Evolutionary conservation across 2,888 invertebrate genomes (phyloP).

Genomic region (Empis stercorea): DNA sequence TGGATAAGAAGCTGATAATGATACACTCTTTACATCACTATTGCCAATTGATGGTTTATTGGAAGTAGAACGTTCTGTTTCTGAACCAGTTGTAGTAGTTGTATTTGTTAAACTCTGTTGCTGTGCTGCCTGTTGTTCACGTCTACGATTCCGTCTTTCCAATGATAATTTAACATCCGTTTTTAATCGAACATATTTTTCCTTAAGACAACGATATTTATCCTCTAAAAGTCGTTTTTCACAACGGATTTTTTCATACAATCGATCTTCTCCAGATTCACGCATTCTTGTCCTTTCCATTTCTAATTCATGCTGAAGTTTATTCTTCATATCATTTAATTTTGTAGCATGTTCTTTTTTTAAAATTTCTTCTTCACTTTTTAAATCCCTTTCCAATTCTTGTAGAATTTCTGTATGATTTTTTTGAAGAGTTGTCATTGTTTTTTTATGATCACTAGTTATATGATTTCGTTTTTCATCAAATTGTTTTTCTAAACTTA

Average conservation of each 20-base stretch:
- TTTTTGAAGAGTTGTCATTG: conserved; percentile 30
- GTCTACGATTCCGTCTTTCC: conserved; percentile 56
- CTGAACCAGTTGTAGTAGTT: conserved; percentile 56
- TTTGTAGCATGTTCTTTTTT: conserved; percentile 55
- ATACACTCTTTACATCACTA: conserved; percentile 29
- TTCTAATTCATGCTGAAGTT: conserved; percentile 45
- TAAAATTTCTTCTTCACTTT: conserved; percentile 50
- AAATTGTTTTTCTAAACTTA: conserved; percentile 33
- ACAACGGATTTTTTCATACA: conserved; percentile 52
- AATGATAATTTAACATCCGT: conserved; percentile 66
- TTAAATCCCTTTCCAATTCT: conserved; percentile 32
- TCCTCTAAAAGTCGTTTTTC: conserved; percentile 60
- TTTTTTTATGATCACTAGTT: conserved; percentile 39
- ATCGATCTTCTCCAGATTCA: conserved; percentile 35
- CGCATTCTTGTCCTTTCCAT: conserved; percentile 35
- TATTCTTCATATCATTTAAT: conserved; percentile 48
- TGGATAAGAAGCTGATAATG: conserved; percentile 21
- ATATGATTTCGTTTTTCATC: conserved; percentile 40
- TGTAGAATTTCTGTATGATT: conserved; percentile 32
- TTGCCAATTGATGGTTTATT: conserved; percentile 46
- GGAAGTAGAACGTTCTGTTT: conserved; percentile 66
- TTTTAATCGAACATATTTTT: conserved; percentile 67
- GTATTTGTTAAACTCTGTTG: conserved; percentile 11
- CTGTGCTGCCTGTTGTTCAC: conserved; percentile 40
- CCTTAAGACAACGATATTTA: conserved; percentile 67